Evolutionary conservation across 2,797 vertebrate genomes (phyloP), one percentile per base, ranked within the genome.

Genomic region (Pseudochirops cupreus): DNA sequence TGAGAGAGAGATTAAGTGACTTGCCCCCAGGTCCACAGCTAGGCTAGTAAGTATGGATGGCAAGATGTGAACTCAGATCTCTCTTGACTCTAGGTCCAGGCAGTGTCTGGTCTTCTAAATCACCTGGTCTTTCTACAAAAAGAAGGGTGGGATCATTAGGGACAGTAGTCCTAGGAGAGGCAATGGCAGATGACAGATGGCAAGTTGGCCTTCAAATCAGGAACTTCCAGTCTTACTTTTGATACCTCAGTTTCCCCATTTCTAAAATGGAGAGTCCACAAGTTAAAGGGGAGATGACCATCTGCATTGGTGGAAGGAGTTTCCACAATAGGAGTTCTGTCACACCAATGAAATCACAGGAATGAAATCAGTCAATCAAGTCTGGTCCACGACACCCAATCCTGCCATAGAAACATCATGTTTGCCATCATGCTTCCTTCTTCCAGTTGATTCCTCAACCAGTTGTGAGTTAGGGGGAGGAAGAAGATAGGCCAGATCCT

Each of bases 11-110:
- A 90, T 93, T 55, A 96, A 94, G 74, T 13, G 33, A 94, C 6
- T 97, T 92, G 11, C 56, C 94, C 29, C 91, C 67, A 91, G 53
- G 95, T 90, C 57, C 31, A 91, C 18, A 93, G 58, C 29, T 95
- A 16, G 90, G 95, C 39, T 26, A 39, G 21, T 24, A 82, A 46
- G 74, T 97, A 92, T 46, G 57, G 74, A 93, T 39, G 90, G 3
- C 74, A 28, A 53, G 50, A 46, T 91, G 90, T 94, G 67, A 93
- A 82, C 92, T 26, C 33, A 26, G n/a, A 16, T 91, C 33, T 92
- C 87, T 6, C 31, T 53, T 26, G 24, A 91, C 1, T 39, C 67
- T 39, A 39, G 6, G 26, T n/a, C n/a, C 21, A 39, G 74, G 39
- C 7, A 26, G 39, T 46, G 21, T 16, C 39, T 39, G 0, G 33